Percentiles rank a stretch among this genome's conserved stretches.
These are phyloP conservation scores for Oncorhynchus nerka DNA, from an alignment of 2,113 vertebrate genomes.

Conservation along the genomic window DNA sequence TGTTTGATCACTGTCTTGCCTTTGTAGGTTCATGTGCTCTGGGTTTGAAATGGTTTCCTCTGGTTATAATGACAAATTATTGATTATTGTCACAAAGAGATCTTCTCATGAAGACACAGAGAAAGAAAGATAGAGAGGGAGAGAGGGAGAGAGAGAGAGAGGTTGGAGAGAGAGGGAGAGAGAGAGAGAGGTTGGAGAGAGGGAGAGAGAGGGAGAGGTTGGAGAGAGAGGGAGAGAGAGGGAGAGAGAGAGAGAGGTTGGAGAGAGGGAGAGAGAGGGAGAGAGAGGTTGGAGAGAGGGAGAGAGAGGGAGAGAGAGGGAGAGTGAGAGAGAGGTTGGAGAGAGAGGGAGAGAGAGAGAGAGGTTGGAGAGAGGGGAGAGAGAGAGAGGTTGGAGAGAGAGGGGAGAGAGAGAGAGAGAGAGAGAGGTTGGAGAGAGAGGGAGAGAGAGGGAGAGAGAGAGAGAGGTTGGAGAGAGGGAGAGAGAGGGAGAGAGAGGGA, in stretches of 20 bases:
- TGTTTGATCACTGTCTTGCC: not conserved
- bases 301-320: no score
- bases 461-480: no score
- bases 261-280: not conserved
- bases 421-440: no score
- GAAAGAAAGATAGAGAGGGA: not conserved
- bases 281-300: no score
- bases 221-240: no score
- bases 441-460: no score
- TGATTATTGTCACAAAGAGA: conserved; percentile 48
- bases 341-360: no score
- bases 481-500: not conserved
- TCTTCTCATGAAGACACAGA: conserved; percentile 7
- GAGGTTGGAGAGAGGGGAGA: no score
- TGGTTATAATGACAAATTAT: conserved; percentile 44
- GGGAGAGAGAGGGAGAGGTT: not conserved
- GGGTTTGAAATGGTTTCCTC: conserved; percentile 31
- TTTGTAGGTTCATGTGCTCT: conserved; percentile 4
- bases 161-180: no score
- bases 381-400: fast-evolving
- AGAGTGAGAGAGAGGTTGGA: no score
- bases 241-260: no score
- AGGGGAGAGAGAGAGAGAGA: not conserved
- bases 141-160: conserved; percentile 15
- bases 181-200: no score